These are phyloP conservation scores for Sebastes taczanowskii DNA, from an alignment of 2,797 vertebrate genomes.

Conservation along the genomic window DNA sequence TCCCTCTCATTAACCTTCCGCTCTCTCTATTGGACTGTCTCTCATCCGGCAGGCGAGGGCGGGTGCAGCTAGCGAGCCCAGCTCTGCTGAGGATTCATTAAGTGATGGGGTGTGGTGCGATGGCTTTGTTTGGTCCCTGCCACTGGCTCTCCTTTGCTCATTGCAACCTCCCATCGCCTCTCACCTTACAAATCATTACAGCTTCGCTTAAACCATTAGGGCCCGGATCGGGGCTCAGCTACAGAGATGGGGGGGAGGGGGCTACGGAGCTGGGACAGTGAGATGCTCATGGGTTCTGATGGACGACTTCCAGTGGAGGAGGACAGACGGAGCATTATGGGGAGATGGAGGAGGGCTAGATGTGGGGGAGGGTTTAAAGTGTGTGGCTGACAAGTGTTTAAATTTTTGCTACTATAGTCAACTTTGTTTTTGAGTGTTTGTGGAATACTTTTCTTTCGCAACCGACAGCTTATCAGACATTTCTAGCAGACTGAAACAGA, in stretches of 20 bases:
- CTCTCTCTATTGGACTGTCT: constrained; percentile 4
- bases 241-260: background rate
- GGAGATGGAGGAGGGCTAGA: constrained; percentile 40
- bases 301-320: constrained; percentile 71
- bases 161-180: constrained; percentile 60
- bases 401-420: constrained; percentile 37
- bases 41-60: constrained; percentile 13
- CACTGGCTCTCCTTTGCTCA: constrained; percentile 39
- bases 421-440: constrained; percentile 33
- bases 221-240: constrained; percentile 31
- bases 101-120: constrained; percentile 54
- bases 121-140: constrained; percentile 53
- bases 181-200: constrained; percentile 85
- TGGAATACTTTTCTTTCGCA: background rate
- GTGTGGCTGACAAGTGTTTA: constrained; percentile 62
- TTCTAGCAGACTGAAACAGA: background rate
- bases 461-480: constrained; percentile 9
- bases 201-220: constrained; percentile 78
- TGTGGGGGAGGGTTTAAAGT: constrained; percentile 43
- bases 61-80: background rate
- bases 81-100: constrained; percentile 68
- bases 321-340: constrained; percentile 44
- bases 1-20: background rate
- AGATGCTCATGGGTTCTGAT: constrained; percentile 61
- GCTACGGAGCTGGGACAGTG: constrained; percentile 27